These are phyloP conservation scores for Acronicta alni DNA, from an alignment of 2,888 invertebrate species.

Conservation along the genomic window DNA sequence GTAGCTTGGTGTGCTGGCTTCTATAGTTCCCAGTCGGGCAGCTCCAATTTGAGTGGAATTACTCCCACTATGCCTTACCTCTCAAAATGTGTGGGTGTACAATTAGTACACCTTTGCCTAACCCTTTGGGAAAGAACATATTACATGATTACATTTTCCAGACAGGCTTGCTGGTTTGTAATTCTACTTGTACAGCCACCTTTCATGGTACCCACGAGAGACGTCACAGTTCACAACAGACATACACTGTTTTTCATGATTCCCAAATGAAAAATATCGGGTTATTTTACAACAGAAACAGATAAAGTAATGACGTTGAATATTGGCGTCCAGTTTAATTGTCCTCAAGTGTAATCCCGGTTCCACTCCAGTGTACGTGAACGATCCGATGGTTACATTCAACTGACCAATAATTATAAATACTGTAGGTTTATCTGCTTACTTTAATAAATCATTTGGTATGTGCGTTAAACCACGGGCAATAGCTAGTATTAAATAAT, in stretches of 20 bases:
- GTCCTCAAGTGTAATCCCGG: conserved; percentile 52
- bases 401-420: conserved; percentile 31
- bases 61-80: no score
- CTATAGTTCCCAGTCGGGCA: no score
- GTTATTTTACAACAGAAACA: conserved; percentile 15
- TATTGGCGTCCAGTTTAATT: conserved; percentile 31
- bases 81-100: no score
- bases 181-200: background rate
- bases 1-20: no score
- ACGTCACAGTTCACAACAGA: background rate
- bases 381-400: conserved; percentile 54
- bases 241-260: conserved; percentile 2
- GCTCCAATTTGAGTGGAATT: no score
- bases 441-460: no score
- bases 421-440: background rate
- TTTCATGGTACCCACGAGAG: background rate
- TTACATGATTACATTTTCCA: background rate
- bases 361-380: conserved; percentile 30
- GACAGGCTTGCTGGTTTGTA: background rate
- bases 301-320: conserved; percentile 24
- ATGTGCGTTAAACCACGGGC: no score
- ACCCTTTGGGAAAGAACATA: no score
- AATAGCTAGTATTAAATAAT: no score
- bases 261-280: conserved; percentile 23
- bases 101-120: no score